A percentile compares a stretch with the other conserved stretches of the same genome.
Evolutionary conservation across 1,140 invertebrate species (phyloP).

Genomic region (Whitmania pigra): DNA sequence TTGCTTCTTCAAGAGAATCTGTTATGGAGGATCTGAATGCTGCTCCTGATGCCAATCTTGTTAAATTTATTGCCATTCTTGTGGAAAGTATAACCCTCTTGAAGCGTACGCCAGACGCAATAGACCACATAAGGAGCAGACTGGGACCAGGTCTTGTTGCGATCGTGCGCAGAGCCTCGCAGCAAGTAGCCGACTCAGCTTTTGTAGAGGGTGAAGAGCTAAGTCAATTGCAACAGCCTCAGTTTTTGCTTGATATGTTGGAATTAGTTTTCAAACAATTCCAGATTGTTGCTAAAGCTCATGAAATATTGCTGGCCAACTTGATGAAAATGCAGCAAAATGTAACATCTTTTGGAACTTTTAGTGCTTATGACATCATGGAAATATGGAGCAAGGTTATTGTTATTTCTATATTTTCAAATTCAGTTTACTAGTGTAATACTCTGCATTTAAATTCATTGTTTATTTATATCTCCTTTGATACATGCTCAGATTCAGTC

Average conservation of each 20-base stretch:
- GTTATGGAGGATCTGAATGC: conserved; percentile 51
- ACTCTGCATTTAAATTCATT: neutral
- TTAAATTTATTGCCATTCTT: conserved; percentile 62
- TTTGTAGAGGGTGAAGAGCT: conserved; percentile 35
- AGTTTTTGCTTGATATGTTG: conserved; percentile 40
- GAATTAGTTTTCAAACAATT: conserved; percentile 60
- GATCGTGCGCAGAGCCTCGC: conserved; percentile 62
- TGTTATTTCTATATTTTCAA: conserved; percentile 41
- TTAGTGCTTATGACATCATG: conserved; percentile 54
- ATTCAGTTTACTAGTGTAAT: neutral
- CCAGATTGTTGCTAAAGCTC: conserved; percentile 56
- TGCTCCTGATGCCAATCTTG: conserved; percentile 56
- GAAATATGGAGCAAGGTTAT: conserved; percentile 72
- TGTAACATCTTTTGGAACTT: conserved; percentile 20
- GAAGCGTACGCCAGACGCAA: conserved; percentile 66
- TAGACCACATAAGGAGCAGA: conserved; percentile 65
- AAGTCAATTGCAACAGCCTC: conserved; percentile 32
- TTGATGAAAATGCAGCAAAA: conserved; percentile 43
- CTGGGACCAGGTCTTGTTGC: conserved; percentile 65
- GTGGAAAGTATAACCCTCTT: conserved; percentile 73
- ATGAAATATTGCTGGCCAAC: conserved; percentile 50
- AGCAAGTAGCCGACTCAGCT: conserved; percentile 53
- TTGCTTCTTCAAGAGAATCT: conserved; percentile 22
- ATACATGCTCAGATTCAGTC: neutral
- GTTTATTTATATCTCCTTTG: neutral